These are phyloP conservation scores for Darevskia nairensis DNA, from an alignment of 2,797 vertebrate species.

Conservation along the genomic window DNA sequence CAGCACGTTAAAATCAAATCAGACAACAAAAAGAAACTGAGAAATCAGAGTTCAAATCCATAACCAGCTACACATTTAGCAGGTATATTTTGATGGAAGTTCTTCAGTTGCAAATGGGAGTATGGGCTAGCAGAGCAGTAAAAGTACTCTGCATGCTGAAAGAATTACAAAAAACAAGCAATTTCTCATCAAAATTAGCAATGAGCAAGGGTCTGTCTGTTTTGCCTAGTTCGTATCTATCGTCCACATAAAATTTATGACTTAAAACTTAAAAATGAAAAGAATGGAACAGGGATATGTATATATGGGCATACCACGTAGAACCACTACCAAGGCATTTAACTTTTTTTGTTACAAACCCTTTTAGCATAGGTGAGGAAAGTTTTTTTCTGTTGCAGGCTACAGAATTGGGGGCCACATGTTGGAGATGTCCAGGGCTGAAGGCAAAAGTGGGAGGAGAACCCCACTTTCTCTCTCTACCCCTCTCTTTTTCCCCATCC, in stretches of 20 bases:
- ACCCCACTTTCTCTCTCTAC: not conserved
- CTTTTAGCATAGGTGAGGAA: too few relatives aligned
- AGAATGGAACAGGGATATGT: slow-evolving; percentile 39
- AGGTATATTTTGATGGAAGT: not conserved
- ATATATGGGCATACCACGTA: slow-evolving; percentile 29
- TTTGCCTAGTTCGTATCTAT: too few relatives aligned
- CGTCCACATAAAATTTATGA: slow-evolving; percentile 23
- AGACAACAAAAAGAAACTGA: not conserved
- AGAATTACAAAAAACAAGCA: not conserved
- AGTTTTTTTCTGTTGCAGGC: too few relatives aligned
- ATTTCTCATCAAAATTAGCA: too few relatives aligned
- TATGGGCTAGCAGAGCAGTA: not conserved
- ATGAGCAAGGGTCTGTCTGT: too few relatives aligned
- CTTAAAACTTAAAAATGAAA: slow-evolving; percentile 48
- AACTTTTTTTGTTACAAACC: too few relatives aligned
- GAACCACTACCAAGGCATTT: slow-evolving; percentile 33
- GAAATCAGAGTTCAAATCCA: not conserved
- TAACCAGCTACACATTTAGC: not conserved
- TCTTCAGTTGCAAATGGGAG: not conserved
- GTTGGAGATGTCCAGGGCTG: too few relatives aligned
- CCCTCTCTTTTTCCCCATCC: not conserved
- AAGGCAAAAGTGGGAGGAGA: not conserved
- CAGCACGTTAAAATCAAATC: slow-evolving; percentile 12
- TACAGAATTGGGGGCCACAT: too few relatives aligned
- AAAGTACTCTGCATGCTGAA: not conserved